These are phyloP conservation scores for Emydura subglobosa DNA, from an alignment of 2,113 vertebrate species.

Conservation along the genomic window DNA sequence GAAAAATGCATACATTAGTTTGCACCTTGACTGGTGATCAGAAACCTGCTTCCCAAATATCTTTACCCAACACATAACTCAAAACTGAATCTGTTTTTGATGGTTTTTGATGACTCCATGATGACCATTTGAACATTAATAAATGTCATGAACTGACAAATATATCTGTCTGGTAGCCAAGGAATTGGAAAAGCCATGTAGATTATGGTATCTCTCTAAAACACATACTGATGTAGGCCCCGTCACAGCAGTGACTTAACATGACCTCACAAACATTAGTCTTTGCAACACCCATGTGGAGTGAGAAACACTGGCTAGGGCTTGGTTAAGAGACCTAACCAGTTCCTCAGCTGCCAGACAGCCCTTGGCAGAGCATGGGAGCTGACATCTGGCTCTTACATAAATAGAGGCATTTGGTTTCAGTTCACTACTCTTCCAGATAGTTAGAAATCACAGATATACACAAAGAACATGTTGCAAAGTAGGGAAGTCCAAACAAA, in stretches of 20 bases:
- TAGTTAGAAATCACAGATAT: background rate
- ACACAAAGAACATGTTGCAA: background rate
- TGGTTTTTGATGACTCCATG: background rate
- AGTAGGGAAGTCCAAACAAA: background rate
- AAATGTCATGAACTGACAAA: fast-evolving
- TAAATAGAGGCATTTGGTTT: too few relatives aligned
- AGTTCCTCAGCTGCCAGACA: background rate
- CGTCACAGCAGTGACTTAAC: background rate
- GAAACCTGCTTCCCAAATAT: background rate
- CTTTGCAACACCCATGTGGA: background rate
- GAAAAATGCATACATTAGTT: background rate
- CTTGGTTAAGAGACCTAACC: background rate
- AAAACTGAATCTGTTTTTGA: background rate
- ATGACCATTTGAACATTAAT: fast-evolving
- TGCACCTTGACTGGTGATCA: background rate
- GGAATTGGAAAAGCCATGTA: fast-evolving
- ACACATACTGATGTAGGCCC: background rate
- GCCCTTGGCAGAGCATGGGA: background rate
- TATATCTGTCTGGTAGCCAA: fast-evolving
- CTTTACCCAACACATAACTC: background rate
- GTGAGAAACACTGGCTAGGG: too few relatives aligned
- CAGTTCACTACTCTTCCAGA: background rate
- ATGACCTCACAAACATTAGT: fast-evolving
- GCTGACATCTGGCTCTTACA: background rate
- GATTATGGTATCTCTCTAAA: background rate